Base-by-base conservation (phyloP, 2,888 invertebrate species). In the Aethes cnicana region DNA sequence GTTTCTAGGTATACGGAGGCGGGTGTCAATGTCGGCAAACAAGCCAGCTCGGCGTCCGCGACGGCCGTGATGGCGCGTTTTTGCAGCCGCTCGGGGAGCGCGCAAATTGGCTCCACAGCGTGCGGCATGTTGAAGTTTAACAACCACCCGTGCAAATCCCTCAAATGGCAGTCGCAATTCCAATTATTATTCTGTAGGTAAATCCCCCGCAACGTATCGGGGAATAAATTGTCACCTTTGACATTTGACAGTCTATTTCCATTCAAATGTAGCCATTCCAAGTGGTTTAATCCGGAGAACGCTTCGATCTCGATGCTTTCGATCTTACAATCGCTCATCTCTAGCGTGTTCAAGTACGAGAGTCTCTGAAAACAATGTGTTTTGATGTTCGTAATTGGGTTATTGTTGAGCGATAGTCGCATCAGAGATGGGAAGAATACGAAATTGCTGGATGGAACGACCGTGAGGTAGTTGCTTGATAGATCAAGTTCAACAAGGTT, bases 401-500 rank as follows among this genome's bases (percentile, higher is more conserved):
- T 97, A 56, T 94, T 93, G 74, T 92, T 95, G 42, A 97, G 84
- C 44, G 93, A 92, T 41, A 97, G 92, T 61, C 95, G 92, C 95
- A 97, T 96, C 72, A 97, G 83, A 16, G 95, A 94, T 17, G 94
- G 93, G 66, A 94, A 94, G 72, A 94, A 95, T 37, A 92, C 88
- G 70, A 97, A 95, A 37, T 96, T 94, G 54, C 93, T 92, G 11
- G 94, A 93, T 28, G 97, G 97, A 62, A 97, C 92, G 48, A 92
- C 90, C 52, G 94, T 92, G 63, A 97, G 86, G 59, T 93, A 91
- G 81, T 97, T 97, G 69, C 94, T 93, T 32, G 95, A 95, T 43
- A 97, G 89, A 85, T 97, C 97, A 64, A 97, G 88, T 81, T 97
- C 97, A 12, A 97, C 96, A 37, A 97, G 91, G 78, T 97, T 97